Evolutionary conservation across 1,140 invertebrate genomes (phyloP).

Genomic region (Daktulosphaira vitifoliae): DNA sequence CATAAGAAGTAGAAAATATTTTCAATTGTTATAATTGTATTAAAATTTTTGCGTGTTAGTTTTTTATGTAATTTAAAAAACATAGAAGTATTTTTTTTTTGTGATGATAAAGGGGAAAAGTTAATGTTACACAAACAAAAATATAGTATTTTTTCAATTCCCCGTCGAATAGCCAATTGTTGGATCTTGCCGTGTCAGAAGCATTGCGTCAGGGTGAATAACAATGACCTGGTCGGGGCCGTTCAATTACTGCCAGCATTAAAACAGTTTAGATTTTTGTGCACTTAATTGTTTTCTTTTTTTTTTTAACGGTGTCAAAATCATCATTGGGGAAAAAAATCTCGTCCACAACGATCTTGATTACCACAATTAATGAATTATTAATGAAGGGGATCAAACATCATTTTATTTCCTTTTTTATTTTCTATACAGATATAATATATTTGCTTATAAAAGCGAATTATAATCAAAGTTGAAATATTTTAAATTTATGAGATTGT

Average conservation of each 20-base stretch:
- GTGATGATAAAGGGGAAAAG: background rate
- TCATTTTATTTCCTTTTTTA: background rate
- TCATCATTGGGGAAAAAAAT: constrained; percentile 10
- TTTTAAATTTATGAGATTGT: constrained; percentile 25
- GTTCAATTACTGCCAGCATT: constrained; percentile 29
- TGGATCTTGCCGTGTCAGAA: constrained; percentile 25
- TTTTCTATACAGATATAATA: too few species aligned
- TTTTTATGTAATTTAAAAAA: too few species aligned
- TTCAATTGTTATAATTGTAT: too few species aligned
- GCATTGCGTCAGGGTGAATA: constrained; percentile 27
- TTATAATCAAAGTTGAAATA: constrained; percentile 18
- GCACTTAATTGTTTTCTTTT: constrained; percentile 28
- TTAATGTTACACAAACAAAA: constrained; percentile 20
- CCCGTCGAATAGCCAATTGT: background rate
- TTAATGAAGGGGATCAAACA: constrained; percentile 20
- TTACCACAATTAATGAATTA: constrained; percentile 33
- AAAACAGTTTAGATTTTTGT: constrained; percentile 32
- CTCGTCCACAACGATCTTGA: background rate
- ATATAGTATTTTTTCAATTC: background rate
- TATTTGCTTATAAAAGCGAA: constrained; percentile 12
- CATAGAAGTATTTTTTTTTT: too few species aligned
- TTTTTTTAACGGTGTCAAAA: constrained; percentile 24
- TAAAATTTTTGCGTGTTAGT: too few species aligned
- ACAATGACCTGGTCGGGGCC: constrained; percentile 17
- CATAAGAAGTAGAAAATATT: too few species aligned